phyloP scores from a whole-genome alignment of 1,140 invertebrate species.

The Brachionus paranguensis region DNA sequence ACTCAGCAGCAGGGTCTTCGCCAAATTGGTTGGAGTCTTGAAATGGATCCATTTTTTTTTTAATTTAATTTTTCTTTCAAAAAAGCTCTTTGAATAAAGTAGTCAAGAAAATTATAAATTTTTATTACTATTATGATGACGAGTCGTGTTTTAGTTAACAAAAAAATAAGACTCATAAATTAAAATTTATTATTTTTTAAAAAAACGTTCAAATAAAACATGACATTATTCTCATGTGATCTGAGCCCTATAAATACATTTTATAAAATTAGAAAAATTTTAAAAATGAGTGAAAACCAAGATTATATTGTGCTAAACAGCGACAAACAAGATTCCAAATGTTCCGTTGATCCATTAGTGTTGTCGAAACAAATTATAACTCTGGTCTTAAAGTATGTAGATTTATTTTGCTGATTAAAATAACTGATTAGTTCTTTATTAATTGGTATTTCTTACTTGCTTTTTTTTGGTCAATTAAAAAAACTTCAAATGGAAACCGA shows the following conservation, averaged over 20 bases:
- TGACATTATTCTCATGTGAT: background rate
- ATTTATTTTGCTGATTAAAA: too few relatives aligned
- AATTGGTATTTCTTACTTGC: background rate
- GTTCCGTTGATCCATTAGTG: background rate
- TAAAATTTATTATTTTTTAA: background rate
- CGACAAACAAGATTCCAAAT: background rate
- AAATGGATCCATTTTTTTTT: constrained; percentile 4
- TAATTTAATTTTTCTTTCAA: background rate
- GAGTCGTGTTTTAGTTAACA: background rate
- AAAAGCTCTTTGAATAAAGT: background rate
- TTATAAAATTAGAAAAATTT: background rate
- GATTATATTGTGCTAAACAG: background rate
- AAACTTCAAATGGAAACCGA: too few relatives aligned
- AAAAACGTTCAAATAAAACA: background rate
- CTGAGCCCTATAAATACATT: background rate
- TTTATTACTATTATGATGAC: background rate
- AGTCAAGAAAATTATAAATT: background rate
- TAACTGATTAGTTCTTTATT: background rate
- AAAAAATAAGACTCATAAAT: background rate
- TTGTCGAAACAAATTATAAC: background rate
- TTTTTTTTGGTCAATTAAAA: background rate
- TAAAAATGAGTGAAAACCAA: background rate
- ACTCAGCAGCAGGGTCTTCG: constrained; percentile 80
- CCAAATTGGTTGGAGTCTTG: constrained; percentile 12
- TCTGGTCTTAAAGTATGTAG: background rate